Evolutionary conservation across 1,140 invertebrate species (phyloP).

Genomic region (Leptestheria dahalacensis): DNA sequence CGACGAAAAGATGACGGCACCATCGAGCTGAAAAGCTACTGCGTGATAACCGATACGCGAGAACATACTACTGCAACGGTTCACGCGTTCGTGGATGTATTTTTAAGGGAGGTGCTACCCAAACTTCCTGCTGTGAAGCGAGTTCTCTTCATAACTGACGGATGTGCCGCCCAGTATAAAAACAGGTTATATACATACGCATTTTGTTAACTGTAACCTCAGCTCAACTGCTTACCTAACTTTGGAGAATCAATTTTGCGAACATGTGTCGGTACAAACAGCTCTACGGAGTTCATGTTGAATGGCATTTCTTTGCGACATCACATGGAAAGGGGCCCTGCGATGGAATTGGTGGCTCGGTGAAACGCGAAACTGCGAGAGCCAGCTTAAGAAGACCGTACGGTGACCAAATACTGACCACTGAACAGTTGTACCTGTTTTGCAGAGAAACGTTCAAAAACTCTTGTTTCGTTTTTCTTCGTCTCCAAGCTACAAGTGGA

Average conservation of each 20-base stretch:
- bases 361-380: slow-evolving; percentile 17
- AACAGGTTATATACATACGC: not conserved
- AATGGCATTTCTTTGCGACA: slow-evolving; percentile 16
- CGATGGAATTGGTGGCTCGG: slow-evolving; percentile 16
- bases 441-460: not conserved
- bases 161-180: not conserved
- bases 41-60: not conserved
- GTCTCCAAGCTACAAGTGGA: not conserved
- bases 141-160: not conserved
- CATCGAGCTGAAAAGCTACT: not conserved
- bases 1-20: slow-evolving; percentile 6
- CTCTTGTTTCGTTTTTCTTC: not conserved
- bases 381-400: slow-evolving; percentile 17
- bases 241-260: not conserved
- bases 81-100: not conserved
- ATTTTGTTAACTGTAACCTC: not conserved
- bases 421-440: not conserved
- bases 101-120: not conserved
- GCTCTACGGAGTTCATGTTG: slow-evolving; percentile 16
- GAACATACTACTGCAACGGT: not conserved
- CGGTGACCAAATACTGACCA: not conserved
- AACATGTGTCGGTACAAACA: slow-evolving; percentile 2
- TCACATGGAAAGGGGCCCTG: slow-evolving; percentile 19
- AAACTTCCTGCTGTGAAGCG: not conserved
- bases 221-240: too few relatives aligned